Evolutionary conservation across 2,797 vertebrate genomes (phyloP).

Genomic region (Xenops minutus): DNA sequence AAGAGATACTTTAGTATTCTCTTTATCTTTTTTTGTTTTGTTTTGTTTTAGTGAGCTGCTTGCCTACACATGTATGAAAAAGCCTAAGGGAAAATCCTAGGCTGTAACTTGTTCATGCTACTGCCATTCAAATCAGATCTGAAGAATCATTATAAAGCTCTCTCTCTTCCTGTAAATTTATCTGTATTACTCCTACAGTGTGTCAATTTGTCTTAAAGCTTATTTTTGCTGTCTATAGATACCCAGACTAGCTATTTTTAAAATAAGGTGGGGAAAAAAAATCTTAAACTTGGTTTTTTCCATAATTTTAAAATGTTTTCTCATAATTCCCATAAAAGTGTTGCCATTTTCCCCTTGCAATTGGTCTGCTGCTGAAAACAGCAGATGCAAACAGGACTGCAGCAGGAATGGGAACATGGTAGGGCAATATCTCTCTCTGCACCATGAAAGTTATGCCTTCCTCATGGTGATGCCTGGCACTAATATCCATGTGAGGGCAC

Average conservation of each 20-base stretch:
- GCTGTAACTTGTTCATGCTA: not conserved
- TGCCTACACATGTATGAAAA: not conserved
- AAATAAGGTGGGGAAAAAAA: not conserved
- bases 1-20: not conserved
- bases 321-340: not conserved
- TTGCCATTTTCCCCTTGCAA: not conserved
- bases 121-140: not conserved
- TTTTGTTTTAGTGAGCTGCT: not conserved
- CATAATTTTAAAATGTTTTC: not conserved
- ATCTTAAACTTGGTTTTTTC: not conserved
- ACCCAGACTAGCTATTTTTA: not conserved
- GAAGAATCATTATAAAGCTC: not conserved
- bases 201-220: not conserved
- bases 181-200: not conserved
- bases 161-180: not conserved
- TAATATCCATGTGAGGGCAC: not conserved
- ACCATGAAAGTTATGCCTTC: not conserved
- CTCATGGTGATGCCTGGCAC: too few species aligned
- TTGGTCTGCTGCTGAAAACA: not conserved
- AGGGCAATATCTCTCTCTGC: not conserved
- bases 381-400: not conserved
- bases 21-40: too few species aligned
- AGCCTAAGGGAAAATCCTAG: constrained; percentile 26
- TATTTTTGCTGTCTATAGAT: not conserved
- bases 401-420: not conserved